Evolutionary conservation across 1,140 invertebrate genomes (phyloP), one percentile per base, ranked within the genome.

Genomic region (Drosophila arizonae): DNA sequence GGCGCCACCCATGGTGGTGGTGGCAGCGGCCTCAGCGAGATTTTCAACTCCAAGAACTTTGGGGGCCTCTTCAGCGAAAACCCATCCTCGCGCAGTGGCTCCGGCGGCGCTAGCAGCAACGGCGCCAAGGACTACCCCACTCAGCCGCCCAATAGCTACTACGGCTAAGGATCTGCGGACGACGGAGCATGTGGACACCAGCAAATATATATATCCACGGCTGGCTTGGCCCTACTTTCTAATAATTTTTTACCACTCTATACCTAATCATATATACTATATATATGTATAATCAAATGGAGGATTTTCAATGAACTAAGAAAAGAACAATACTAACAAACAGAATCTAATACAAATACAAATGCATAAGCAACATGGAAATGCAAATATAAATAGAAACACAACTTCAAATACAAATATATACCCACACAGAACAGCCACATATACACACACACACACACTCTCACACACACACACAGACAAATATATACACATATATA

Each of bases 11-110:
- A 15, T 39, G 75, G 72, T 28, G 55, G 73, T 3, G 72, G 78
- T 0, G 55, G 66, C n/a, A 46, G 84, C 0, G 79, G 71, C 10
- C 65, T 91, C 0, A 56, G 87, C 50, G 90, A 91, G 30, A 79
- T 91, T 54, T 81, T 91, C 36, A 84, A 62, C 61, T 91, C 90
- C 0, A 86, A 87, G 58, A 89, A 91, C 62, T 79, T 91, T 28
- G 90, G 90, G 33, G 90, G 90, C 0, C 79, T 91, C 24, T 91
- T 91, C 66, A 91, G 87, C 63, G 90, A 91, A 72, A 90, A 90
- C 64, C 90, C 90, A 1, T 85, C 78, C 0, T 68, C 78, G 1
- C 60, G 76, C n/a, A 64, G 76, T 10, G 60, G 71, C 9, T 24
- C 52, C 4, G 46, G 46, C 51, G 51, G 28, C 51, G 13, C 55